Evolutionary conservation across 1,140 invertebrate genomes (phyloP).

Genomic region (Bombus fervidus): DNA sequence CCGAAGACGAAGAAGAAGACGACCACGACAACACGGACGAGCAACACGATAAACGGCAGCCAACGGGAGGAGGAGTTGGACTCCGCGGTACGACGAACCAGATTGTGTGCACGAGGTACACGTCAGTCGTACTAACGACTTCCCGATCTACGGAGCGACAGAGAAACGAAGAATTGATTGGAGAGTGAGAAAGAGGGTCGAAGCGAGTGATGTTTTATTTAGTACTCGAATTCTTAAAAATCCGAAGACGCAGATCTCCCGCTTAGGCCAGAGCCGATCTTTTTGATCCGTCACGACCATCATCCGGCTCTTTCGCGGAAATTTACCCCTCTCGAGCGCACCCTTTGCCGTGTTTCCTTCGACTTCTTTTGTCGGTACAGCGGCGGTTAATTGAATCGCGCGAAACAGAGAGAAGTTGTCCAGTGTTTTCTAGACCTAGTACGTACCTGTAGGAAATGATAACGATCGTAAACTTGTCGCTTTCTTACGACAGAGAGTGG

Average conservation of each 20-base stretch:
- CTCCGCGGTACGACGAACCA: slow-evolving; percentile 65
- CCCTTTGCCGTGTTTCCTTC: neutral
- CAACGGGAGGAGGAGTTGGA: slow-evolving; percentile 41
- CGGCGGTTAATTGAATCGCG: slow-evolving; percentile 44
- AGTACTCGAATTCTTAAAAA: slow-evolving; percentile 76
- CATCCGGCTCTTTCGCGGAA: slow-evolving; percentile 20
- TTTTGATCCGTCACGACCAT: slow-evolving; percentile 38
- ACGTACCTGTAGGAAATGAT: too few species aligned
- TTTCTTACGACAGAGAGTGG: neutral
- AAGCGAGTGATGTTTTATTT: slow-evolving; percentile 79
- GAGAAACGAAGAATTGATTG: neutral
- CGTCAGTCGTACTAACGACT: slow-evolving; percentile 77
- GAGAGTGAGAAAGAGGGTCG: neutral
- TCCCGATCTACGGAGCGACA: slow-evolving; percentile 2
- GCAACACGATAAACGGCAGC: slow-evolving; percentile 37
- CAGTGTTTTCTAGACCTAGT: neutral
- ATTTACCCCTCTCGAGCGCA: neutral
- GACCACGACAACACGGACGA: slow-evolving; percentile 35
- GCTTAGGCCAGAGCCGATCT: slow-evolving; percentile 29
- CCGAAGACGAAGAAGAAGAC: slow-evolving; percentile 60
- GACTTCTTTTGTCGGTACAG: slow-evolving; percentile 38
- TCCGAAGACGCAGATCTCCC: slow-evolving; percentile 53
- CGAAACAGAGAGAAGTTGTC: neutral
- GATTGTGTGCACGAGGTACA: slow-evolving; percentile 76
- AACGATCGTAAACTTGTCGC: neutral